These are phyloP conservation scores for Peromyscus eremicus DNA, from an alignment of 2,797 vertebrate genomes.

Conservation along the genomic window DNA sequence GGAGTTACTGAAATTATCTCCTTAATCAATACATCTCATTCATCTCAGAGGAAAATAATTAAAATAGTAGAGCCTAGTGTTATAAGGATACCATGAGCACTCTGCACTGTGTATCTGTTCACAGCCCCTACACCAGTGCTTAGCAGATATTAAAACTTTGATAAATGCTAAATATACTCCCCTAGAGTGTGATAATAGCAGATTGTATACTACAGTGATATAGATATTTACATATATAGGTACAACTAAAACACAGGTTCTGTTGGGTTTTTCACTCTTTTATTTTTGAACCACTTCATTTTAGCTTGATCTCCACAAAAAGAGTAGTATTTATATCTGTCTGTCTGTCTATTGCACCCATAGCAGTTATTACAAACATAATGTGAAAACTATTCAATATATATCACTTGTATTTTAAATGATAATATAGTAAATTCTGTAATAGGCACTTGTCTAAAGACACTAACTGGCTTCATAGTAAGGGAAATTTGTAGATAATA, in stretches of 20 bases:
- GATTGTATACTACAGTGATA: background rate
- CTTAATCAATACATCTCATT: background rate
- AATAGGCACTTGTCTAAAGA: background rate
- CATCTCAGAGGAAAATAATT: background rate
- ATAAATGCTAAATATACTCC: background rate
- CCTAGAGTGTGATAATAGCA: background rate
- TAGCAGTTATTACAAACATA: background rate
- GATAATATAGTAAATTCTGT: background rate
- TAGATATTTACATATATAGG: background rate
- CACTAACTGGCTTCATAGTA: background rate
- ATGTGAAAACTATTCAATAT: background rate
- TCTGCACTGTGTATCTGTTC: background rate
- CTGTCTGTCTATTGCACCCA: background rate
- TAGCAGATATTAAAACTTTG: background rate
- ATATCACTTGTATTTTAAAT: conserved; percentile 5
- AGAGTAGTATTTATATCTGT: background rate
- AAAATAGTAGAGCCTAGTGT: background rate
- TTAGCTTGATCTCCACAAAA: background rate
- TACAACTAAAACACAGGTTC: background rate
- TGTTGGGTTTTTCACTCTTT: background rate
- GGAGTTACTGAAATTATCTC: background rate
- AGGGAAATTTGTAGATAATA: background rate
- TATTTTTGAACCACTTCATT: background rate
- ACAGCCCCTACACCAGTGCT: background rate
- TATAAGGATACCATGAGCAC: background rate